Base-by-base conservation (phyloP, 2,797 vertebrate genomes). In the Enteromius mattozi region DNA sequence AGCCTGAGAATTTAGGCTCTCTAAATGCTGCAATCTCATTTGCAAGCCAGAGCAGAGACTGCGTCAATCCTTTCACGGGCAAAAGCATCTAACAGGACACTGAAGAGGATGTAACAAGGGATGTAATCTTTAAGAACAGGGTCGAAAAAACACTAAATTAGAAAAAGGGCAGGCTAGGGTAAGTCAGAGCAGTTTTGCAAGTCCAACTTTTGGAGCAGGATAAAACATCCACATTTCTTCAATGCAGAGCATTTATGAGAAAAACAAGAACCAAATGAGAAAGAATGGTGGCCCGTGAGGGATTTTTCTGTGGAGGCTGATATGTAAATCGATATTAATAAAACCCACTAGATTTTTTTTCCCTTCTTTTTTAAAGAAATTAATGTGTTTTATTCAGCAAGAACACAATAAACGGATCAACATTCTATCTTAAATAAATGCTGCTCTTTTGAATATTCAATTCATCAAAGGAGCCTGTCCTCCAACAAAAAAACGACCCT, bases 41-140 rank as follows among this genome's bases (percentile, higher is more conserved):
- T 78, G 78, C 74, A 87, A 81, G 72, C 86, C 45, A 19, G 63
- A 83, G 74, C 35, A 4, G 54, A 80, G 63, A 85, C 66, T 75
- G 78, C 65, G 51, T 56, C 51, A 88, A 74, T 77, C 68, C 78
- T 49, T 56, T 37, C 69, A 51, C 12, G 59, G 63, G 69, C 61
- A 68, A 51, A 54, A 42, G 69, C 14, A 8, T 80, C 72, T 61
- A 80, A 84, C 74, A 72, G 40, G 74, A 83, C 30, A 81, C n/a
- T 63, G 63, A 65, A 82, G 76, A 77, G 40, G 35, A 83, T 66
- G 49, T 65, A 82, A 78, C 30, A 49, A 3, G 79, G 47, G 51
- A 85, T 80, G 65, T 56, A 81, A 87, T 87, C 66, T 83, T 81
- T 79, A 85, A 80, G 75, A 87, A 80, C 81, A 85, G 56, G 54